Percentiles rank a stretch among this genome's conserved stretches.
phyloP scores from a whole-genome alignment of 2,113 vertebrate genomes.

The Carassius auratus region DNA sequence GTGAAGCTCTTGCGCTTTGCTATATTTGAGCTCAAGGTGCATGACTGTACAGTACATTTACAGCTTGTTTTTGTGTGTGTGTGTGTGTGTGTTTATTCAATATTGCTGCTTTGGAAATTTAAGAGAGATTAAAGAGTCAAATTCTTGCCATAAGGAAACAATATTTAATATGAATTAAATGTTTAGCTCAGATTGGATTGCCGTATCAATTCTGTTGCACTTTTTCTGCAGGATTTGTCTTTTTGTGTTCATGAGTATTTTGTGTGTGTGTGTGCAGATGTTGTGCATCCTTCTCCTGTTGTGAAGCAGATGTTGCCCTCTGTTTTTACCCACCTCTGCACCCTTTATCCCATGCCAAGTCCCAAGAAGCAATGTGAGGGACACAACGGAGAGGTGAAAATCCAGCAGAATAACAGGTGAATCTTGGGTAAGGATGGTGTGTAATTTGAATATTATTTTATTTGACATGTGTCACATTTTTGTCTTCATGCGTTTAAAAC shows the following conservation, averaged over 20 bases:
- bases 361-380: constrained; percentile 66
- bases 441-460: not conserved
- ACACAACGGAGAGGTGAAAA: constrained; percentile 5
- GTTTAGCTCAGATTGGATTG: not conserved
- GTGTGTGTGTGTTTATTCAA: too few species aligned
- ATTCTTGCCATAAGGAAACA: not conserved
- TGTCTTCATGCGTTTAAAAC: not conserved
- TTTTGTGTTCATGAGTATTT: constrained; percentile 19
- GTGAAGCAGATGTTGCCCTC: constrained; percentile 75
- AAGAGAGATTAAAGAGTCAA: not conserved
- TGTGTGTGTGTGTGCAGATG: not conserved
- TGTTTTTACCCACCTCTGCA: constrained; percentile 56
- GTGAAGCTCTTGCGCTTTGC: not conserved
- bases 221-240: constrained; percentile 56
- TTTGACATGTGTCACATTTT: not conserved
- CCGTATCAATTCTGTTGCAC: not conserved
- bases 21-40: not conserved
- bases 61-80: not conserved
- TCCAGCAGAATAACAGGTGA: constrained; percentile 10
- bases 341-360: constrained; percentile 48
- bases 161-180: not conserved
- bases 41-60: not conserved
- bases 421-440: not conserved
- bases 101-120: not conserved
- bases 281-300: constrained; percentile 60